Conservation (phyloP, 2,113 vertebrate genomes). For the Salvator merianae region DNA sequence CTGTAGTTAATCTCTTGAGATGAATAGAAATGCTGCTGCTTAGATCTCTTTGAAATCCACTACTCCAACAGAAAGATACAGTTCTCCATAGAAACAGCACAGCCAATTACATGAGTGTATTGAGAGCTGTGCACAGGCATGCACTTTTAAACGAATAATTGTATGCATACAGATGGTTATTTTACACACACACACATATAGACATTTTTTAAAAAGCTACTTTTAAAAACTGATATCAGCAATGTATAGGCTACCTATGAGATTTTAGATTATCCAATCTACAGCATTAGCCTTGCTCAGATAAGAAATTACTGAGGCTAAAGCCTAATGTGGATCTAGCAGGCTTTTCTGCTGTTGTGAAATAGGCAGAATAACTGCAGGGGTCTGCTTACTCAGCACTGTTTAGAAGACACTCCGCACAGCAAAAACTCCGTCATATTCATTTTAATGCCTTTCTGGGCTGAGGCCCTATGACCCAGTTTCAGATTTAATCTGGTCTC, state of each 20-base stretch:
- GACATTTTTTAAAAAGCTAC: neutral
- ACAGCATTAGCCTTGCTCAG: neutral
- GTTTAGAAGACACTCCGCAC: neutral
- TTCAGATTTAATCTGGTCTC: neutral
- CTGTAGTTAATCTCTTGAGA: constrained; percentile 23
- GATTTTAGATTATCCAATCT: neutral
- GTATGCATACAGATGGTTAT: constrained; percentile 19
- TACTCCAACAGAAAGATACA: neutral
- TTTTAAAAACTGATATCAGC: neutral
- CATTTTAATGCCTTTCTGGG: neutral
- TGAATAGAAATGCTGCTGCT: constrained; percentile 21
- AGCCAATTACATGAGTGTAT: neutral
- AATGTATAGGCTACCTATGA: neutral
- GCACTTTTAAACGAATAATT: constrained; percentile 3
- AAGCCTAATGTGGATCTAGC: neutral
- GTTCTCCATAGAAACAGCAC: neutral
- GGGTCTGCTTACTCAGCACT: neutral
- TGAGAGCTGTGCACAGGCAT: neutral
- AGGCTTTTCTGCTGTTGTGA: neutral
- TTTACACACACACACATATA: neutral
- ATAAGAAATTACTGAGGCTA: neutral
- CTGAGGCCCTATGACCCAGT: neutral
- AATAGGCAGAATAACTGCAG: neutral
- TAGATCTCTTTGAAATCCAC: constrained; percentile 42
- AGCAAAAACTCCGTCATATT: neutral